Evolutionary conservation across 2,113 vertebrate species (phyloP).

Genomic region (Cheirogaleus medius): DNA sequence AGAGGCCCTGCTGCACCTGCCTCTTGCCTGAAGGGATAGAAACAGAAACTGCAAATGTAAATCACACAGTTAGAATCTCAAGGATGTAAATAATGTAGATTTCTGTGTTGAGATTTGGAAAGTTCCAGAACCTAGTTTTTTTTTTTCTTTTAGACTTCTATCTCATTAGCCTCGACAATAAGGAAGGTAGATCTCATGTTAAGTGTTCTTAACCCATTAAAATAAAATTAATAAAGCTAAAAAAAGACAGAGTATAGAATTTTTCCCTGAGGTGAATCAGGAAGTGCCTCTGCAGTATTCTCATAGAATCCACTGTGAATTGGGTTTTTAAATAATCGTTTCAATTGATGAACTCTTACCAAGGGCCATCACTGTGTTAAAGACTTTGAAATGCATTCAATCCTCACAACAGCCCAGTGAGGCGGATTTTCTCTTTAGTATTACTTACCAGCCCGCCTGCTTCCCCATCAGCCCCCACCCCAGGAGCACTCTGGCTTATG

Average conservation of each 20-base stretch:
- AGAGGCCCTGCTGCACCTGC: neutral
- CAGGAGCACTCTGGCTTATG: neutral
- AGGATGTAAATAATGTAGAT: neutral
- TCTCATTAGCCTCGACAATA: neutral
- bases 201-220: neutral
- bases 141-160: neutral
- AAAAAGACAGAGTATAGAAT: neutral
- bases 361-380: neutral
- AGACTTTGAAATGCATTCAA: neutral
- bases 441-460: neutral
- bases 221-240: neutral
- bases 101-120: neutral
- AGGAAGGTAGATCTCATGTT: neutral
- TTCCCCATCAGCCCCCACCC: neutral
- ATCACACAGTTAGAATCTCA: neutral
- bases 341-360: neutral
- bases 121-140: neutral
- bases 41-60: neutral
- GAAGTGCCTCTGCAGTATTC: neutral
- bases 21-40: neutral
- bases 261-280: neutral
- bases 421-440: neutral
- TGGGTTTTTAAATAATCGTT: neutral
- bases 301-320: neutral
- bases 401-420: neutral